Evolutionary conservation across 1,140 invertebrate genomes (phyloP).

Genomic region (Brachionus paranguensis): DNA sequence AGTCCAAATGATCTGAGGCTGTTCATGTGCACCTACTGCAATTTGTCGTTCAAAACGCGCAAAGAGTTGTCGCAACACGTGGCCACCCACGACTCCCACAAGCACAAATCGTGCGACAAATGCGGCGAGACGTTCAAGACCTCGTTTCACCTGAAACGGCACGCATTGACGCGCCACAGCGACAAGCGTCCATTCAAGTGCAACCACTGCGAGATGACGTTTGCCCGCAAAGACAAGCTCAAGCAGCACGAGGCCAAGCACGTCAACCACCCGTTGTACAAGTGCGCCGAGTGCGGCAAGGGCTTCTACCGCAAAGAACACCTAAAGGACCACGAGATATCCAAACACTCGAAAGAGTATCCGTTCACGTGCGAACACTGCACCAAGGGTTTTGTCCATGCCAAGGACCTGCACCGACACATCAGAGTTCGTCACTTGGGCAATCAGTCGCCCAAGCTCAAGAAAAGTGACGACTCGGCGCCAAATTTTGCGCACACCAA

Average conservation of each 20-base stretch:
- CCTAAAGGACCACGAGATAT: constrained; percentile 26
- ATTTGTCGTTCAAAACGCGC: constrained; percentile 8
- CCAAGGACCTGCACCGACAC: constrained; percentile 3
- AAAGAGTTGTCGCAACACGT: constrained; percentile 20
- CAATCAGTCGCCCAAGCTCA: neutral
- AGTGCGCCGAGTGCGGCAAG: neutral
- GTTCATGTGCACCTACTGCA: neutral
- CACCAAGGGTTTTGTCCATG: constrained; percentile 21
- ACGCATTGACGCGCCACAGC: neutral
- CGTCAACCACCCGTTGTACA: neutral
- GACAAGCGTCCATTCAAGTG: neutral
- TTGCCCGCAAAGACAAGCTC: constrained; percentile 18
- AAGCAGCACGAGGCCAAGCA: constrained; percentile 34
- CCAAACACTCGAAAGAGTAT: constrained; percentile 23
- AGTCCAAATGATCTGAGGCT: neutral
- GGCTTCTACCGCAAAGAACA: constrained; percentile 9
- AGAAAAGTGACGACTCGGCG: neutral
- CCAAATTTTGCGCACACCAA: neutral
- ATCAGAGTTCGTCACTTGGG: neutral
- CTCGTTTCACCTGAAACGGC: constrained; percentile 18
- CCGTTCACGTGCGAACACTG: constrained; percentile 20
- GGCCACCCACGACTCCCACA: neutral
- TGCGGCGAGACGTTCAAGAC: constrained; percentile 26
- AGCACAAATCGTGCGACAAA: neutral
- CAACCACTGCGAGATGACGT: constrained; percentile 21